Evolutionary conservation across 2,797 vertebrate genomes (phyloP).

Genomic region (Sandelia bainsii): DNA sequence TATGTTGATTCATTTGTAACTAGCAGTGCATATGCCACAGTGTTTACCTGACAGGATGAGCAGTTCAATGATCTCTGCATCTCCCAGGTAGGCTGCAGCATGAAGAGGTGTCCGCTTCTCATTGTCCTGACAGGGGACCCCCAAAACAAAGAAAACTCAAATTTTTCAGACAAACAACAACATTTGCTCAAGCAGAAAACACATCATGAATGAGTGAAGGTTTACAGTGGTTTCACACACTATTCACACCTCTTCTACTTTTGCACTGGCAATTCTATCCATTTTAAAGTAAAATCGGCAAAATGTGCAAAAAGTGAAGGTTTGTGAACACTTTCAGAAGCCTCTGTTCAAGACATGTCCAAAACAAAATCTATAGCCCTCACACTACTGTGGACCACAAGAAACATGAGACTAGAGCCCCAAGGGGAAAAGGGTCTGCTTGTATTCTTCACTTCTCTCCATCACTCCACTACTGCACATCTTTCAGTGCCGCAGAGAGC

Average conservation of each 20-base stretch:
- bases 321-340: neutral
- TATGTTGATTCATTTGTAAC: neutral
- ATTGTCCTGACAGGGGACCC: constrained; percentile 86
- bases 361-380: constrained; percentile 53
- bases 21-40: neutral
- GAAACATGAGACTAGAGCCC: constrained; percentile 50
- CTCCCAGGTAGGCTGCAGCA: constrained; percentile 96
- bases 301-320: neutral
- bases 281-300: too few relatives aligned
- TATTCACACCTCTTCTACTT: too few relatives aligned
- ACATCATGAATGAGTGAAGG: constrained; percentile 1
- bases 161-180: neutral
- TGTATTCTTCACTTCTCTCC: constrained; percentile 39
- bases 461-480: constrained; percentile 40
- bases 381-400: constrained; percentile 44
- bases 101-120: constrained; percentile 98
- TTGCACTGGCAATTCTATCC: too few relatives aligned
- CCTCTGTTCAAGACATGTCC: neutral
- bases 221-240: neutral
- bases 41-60: constrained; percentile 96
- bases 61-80: constrained; percentile 97
- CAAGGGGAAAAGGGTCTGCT: constrained; percentile 26
- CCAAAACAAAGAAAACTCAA: constrained; percentile 14
- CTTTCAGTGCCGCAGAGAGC: constrained; percentile 52
- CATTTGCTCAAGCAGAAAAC: neutral